Evolutionary conservation across 2,113 vertebrate species (phyloP), one percentile per base, ranked within the genome.

Genomic region (Hiodon alosoides): DNA sequence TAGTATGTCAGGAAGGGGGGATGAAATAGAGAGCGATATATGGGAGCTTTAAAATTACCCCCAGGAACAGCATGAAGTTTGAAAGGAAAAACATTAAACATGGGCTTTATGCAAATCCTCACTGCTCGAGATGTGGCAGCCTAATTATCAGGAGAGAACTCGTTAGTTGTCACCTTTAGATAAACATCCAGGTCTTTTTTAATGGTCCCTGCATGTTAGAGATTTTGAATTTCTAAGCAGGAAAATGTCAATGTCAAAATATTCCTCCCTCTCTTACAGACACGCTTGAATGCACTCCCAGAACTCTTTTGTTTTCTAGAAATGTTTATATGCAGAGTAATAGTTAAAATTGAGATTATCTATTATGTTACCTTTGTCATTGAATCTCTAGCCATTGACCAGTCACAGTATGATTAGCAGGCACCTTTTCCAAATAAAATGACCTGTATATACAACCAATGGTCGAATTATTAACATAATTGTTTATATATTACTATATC

Each of bases 141-240:
- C 83, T 86, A 88, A 90, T 89, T 90, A 88, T 80, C 80, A 83
- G 77, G 76, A 81, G 81, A 79, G 82, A 47, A 80, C 81, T 83
- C 86, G 84, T 87, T 88, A 84, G 85, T 85, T 86, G 83, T 87
- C 83, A 86, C 84, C 84, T 87, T 79, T 77, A 87, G 80, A 84
- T 86, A 83, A 89, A 87, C 83, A 87, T 79, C 57, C 31, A 67
- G 67, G 73, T 76, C 59, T 77, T 67, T 59, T 71, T 74, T 70
- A 74, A 68, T 62, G 67, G 61, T 59, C 17, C 13, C 57, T 55
- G 71, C 62, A 72, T 62, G 67, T 77, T 73, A 69, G 74, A 71
- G 14, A 82, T 83, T 85, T 84, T 83, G 75, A 87, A 87, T 87
- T 85, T 86, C 82, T 79, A 81, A 85, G 73, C 16, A 80, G 79